These are phyloP conservation scores for Philotrypesis tridentata DNA, from an alignment of 1,140 invertebrate species.

Conservation along the genomic window DNA sequence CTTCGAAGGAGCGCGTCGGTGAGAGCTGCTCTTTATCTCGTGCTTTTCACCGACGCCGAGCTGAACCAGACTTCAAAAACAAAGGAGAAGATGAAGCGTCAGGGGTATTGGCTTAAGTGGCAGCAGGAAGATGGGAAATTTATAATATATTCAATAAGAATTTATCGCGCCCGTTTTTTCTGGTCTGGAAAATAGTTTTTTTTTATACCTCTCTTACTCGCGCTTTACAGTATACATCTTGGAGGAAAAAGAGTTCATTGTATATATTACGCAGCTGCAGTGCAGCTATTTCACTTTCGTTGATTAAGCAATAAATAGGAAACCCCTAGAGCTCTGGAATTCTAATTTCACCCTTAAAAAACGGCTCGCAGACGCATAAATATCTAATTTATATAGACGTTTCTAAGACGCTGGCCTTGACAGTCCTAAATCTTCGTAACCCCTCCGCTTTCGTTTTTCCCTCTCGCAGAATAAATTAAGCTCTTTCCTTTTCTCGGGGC, in stretches of 20 bases:
- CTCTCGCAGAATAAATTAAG: constrained; percentile 30
- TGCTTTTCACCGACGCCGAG: not conserved
- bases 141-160: constrained; percentile 27
- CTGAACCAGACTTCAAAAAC: constrained; percentile 4
- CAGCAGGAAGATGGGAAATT: not conserved
- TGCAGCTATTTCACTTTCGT: not conserved
- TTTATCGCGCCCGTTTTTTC: not conserved
- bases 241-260: too few species aligned
- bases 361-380: constrained; percentile 1
- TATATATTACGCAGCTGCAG: too few species aligned
- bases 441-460: not conserved
- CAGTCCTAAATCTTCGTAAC: constrained; percentile 14
- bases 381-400: constrained; percentile 15
- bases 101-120: not conserved
- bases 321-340: not conserved
- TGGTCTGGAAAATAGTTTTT: not conserved
- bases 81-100: not conserved
- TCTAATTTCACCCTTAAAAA: not conserved
- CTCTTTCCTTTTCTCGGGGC: not conserved
- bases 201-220: too few species aligned
- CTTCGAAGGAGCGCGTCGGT: not conserved
- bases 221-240: too few species aligned
- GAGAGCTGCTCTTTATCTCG: constrained; percentile 3
- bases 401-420: not conserved
- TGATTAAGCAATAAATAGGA: not conserved